Base-by-base conservation (phyloP, 2,113 vertebrate species). In the Vanacampus margaritifer region DNA sequence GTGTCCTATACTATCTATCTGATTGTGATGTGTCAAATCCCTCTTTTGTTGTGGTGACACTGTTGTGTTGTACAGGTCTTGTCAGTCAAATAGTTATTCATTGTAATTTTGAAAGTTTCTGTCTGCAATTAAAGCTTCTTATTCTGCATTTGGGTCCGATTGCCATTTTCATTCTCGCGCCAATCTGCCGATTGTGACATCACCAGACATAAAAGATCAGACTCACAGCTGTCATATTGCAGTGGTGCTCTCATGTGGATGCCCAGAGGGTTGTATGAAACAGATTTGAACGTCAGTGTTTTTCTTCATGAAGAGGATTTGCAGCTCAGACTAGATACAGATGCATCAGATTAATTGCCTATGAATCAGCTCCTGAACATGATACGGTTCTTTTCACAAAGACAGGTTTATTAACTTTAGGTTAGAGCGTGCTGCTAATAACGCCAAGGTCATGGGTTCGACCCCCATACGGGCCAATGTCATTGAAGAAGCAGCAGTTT, bases 381-480 rank as follows among this genome's bases (percentile, higher is more conserved):
- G 53, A 66, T 56, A n/a, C n/a, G 62, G 45, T 73, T 23, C 17
- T 41, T 61, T 67, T 64, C 62, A 62, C 54, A 70, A 73, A 58
- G 65, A 69, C 62, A 46, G 10, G 9, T 53, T 45, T 51, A 70
- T 69, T 19, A 9, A 35, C 6, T 43, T n/a, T n/a, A n/a, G n/a
- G n/a, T n/a, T n/a, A n/a, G n/a, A n/a, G n/a, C n/a, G n/a, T n/a
- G n/a, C n/a, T n/a, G n/a, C n/a, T n/a, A n/a, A n/a, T n/a, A n/a
- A n/a, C n/a, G n/a, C n/a, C n/a, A n/a, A n/a, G n/a, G n/a, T n/a
- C n/a, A n/a, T n/a, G n/a, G n/a, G n/a, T n/a, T n/a, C n/a, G n/a
- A n/a, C n/a, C n/a, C n/a, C n/a, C n/a, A n/a, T n/a, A n/a, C n/a
- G n/a, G n/a, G n/a, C n/a, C n/a, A n/a, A n/a, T n/a, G n/a, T n/a